phyloP scores from a whole-genome alignment of 2,113 vertebrate species.

The Theristicus caerulescens region DNA sequence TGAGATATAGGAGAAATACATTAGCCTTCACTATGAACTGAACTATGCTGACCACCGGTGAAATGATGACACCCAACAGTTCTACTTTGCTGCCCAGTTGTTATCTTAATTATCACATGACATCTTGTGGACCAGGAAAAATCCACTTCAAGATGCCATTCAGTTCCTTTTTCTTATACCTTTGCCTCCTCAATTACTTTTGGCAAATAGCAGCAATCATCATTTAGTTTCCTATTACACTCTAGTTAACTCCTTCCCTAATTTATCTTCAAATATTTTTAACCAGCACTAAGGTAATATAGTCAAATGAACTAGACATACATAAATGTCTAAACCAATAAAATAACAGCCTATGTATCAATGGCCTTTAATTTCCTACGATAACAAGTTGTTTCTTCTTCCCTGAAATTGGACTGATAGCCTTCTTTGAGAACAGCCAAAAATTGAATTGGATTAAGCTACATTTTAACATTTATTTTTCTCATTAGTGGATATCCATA shows the following conservation, averaged over 20 bases:
- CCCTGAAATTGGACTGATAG: neutral
- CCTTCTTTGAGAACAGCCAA: neutral
- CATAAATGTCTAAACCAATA: neutral
- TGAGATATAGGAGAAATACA: neutral
- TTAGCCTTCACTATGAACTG: neutral
- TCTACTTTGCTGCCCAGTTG: neutral
- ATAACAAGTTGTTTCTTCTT: neutral
- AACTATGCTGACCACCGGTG: neutral
- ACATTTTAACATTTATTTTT: neutral
- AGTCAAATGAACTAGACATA: neutral
- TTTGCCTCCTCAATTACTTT: neutral
- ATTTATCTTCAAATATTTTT: neutral
- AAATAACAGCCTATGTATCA: neutral
- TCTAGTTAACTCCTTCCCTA: neutral
- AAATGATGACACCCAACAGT: neutral
- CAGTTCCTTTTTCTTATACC: neutral
- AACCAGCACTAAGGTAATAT: neutral
- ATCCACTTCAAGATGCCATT: neutral
- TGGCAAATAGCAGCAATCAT: neutral
- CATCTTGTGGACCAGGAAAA: neutral
- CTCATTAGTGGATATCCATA: neutral
- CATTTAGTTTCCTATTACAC: neutral
- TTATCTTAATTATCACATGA: neutral
- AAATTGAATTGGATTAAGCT: neutral
- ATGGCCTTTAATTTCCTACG: neutral